These are phyloP conservation scores for Proales similis DNA, from an alignment of 1,140 invertebrate species.

Conservation along the genomic window DNA sequence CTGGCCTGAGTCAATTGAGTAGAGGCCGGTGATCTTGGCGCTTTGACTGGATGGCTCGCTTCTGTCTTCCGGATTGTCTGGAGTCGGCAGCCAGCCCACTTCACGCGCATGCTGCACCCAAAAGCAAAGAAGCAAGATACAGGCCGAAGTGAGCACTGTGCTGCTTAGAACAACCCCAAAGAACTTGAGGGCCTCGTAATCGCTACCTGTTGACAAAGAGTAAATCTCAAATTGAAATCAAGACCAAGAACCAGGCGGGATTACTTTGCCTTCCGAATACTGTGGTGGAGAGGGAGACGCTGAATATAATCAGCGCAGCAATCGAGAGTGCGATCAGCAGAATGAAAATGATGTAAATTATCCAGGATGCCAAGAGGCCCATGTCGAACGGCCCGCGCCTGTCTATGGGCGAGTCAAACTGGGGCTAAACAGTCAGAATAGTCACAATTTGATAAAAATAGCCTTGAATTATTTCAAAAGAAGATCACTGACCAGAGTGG, in stretches of 20 bases:
- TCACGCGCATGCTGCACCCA: slow-evolving; percentile 19
- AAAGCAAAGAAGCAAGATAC: slow-evolving; percentile 23
- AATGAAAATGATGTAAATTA: slow-evolving; percentile 19
- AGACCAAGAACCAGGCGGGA: too few species aligned
- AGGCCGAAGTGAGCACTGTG: slow-evolving; percentile 28
- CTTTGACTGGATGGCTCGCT: background rate
- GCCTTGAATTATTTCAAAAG: background rate
- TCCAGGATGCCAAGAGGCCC: slow-evolving; percentile 10
- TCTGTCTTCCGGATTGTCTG: background rate
- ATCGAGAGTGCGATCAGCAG: background rate
- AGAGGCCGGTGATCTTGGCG: slow-evolving; percentile 25
- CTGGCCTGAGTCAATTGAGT: slow-evolving; percentile 34
- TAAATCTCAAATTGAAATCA: too few species aligned
- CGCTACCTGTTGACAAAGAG: background rate
- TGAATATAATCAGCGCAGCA: background rate
- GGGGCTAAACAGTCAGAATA: slow-evolving; percentile 26
- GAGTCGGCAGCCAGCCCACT: slow-evolving; percentile 1
- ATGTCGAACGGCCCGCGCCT: slow-evolving; percentile 31
- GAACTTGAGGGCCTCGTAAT: slow-evolving; percentile 18
- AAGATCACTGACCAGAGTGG: slow-evolving; percentile 7
- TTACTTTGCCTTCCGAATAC: background rate
- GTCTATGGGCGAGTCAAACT: slow-evolving; percentile 14
- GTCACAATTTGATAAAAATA: background rate
- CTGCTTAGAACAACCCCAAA: slow-evolving; percentile 17
- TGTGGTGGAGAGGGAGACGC: background rate